Evolutionary conservation across 2,113 vertebrate species (phyloP).

Genomic region (Ramphastos sulfuratus): DNA sequence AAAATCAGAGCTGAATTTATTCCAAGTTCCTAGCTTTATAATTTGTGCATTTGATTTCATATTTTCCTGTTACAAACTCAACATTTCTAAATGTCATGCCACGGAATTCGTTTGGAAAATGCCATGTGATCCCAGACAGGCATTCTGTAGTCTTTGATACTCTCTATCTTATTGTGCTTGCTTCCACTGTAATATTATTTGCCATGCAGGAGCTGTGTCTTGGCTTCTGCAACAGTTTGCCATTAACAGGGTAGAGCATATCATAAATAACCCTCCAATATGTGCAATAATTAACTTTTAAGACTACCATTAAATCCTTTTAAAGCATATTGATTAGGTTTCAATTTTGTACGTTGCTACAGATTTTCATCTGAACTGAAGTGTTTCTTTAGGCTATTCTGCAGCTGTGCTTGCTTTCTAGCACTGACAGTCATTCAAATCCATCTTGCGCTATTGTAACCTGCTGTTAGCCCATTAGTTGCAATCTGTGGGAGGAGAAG

Average conservation of each 20-base stretch:
- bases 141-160: not conserved
- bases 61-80: not conserved
- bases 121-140: not conserved
- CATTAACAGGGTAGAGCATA: not conserved
- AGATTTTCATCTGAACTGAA: constrained; percentile 56
- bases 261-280: constrained; percentile 36
- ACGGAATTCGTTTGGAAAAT: not conserved
- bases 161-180: not conserved
- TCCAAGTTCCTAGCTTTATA: not conserved
- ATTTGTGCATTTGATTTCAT: not conserved
- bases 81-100: not conserved
- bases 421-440: constrained; percentile 62
- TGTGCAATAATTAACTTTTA: constrained; percentile 53
- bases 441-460: constrained; percentile 70
- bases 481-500: constrained; percentile 87
- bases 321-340: constrained; percentile 48
- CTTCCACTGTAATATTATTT: not conserved
- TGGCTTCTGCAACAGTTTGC: not conserved
- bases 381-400: constrained; percentile 64
- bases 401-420: constrained; percentile 64
- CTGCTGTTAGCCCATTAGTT: constrained; percentile 79
- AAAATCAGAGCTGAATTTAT: not conserved
- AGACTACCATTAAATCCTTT: constrained; percentile 55
- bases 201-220: not conserved
- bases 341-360: constrained; percentile 49